Percentiles rank a stretch among this genome's conserved stretches.
These are phyloP conservation scores for Amblyjoppa fuscipennis DNA, from an alignment of 2,888 invertebrate genomes.

Conservation along the genomic window DNA sequence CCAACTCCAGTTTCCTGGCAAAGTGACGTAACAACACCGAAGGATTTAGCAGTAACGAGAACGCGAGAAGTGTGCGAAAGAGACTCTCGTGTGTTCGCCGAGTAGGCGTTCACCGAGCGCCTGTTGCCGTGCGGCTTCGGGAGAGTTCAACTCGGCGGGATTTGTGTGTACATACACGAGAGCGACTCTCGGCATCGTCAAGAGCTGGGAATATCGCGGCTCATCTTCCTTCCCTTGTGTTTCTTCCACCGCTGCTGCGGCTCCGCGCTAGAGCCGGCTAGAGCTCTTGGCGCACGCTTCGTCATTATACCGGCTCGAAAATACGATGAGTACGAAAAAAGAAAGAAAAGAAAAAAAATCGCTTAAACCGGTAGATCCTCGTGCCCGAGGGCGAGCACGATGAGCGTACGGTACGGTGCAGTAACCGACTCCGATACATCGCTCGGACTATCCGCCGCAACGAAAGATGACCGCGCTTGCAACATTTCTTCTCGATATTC, in stretches of 20 bases:
- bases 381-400: slow-evolving; percentile 35
- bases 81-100: slow-evolving; percentile 40
- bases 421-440: slow-evolving; percentile 8
- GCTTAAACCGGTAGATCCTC: slow-evolving; percentile 60
- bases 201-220: slow-evolving; percentile 48
- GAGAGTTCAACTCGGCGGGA: slow-evolving; percentile 52
- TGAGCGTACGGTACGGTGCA: slow-evolving; percentile 26
- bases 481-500: background rate
- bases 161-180: slow-evolving; percentile 24
- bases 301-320: slow-evolving; percentile 59
- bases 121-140: slow-evolving; percentile 57
- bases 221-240: slow-evolving; percentile 43
- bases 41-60: slow-evolving; percentile 62
- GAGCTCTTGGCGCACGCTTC: slow-evolving; percentile 17
- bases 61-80: slow-evolving; percentile 63
- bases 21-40: slow-evolving; percentile 61
- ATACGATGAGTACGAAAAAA: slow-evolving; percentile 40
- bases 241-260: slow-evolving; percentile 16
- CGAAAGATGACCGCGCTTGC: background rate
- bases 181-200: slow-evolving; percentile 38
- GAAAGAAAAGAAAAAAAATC: slow-evolving; percentile 30
- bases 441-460: background rate
- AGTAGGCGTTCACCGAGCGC: slow-evolving; percentile 50
- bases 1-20: slow-evolving; percentile 61
- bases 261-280: too few relatives aligned